Base-by-base conservation (phyloP, 2,113 vertebrate species). In the Brachypodius melanocephalos region DNA sequence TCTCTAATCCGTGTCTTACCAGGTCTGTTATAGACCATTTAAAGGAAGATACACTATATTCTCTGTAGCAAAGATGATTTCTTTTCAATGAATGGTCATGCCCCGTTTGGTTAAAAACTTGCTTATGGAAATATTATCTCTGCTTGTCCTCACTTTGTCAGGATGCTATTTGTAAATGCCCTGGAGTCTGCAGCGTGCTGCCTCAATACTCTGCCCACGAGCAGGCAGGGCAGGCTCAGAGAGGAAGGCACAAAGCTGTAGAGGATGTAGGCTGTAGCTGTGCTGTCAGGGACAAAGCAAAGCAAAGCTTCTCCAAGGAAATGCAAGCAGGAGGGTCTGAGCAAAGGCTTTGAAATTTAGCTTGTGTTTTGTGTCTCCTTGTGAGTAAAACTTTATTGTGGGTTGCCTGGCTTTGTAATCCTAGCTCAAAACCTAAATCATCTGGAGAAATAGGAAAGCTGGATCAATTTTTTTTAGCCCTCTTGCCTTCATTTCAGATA, bases 161-260 rank as follows among this genome's bases (percentile, higher is more conserved):
- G 20, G 29, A 34, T 43, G 46, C 48, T 78, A 2, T 54, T 63
- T 63, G n/a, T 29, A 55, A 81, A 73, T 0, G 8, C 28, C 29
- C 11, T 34, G 51, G 42, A 57, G 40, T 45, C n/a, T 84, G 59
- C 18, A 20, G 49, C 4, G 5, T 12, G n/a, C 38, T 85, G 49
- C 40, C 38, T 20, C 40, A 46, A 17, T 17, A 1, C 16, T 49
- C 15, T 17, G 43, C 38, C 38, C 0, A 0, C 4, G 20, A 83
- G 59, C 28, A n/a, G 57, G 46, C 42, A 43, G 42, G 55, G 18
- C 4, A 48, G 36, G 26, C 20, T 73, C 68, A 40, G 24, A 40
- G n/a, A 13, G 51, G 59, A 61, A 40, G 54, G 31, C 61, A 36
- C 6, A 31, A 16, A 48, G 17, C 7, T 82, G 19, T 17, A 10